A percentile compares a stretch with the other conserved stretches of the same genome.
These are phyloP conservation scores for Neolamprologus hecqui DNA, from an alignment of 2,113 vertebrate species.

Conservation along the genomic window DNA sequence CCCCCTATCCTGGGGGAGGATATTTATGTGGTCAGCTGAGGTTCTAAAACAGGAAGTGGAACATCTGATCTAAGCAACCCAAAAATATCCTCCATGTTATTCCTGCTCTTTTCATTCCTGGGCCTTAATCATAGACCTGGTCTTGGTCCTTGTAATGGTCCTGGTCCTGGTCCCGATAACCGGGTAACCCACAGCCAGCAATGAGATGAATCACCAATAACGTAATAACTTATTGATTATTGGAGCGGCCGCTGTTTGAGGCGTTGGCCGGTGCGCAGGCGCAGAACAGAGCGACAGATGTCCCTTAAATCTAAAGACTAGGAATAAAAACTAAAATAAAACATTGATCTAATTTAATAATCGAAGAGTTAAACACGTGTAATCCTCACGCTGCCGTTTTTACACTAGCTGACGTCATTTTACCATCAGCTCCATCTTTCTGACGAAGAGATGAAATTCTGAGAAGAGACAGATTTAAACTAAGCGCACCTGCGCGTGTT, in stretches of 20 bases:
- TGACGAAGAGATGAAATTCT: background rate
- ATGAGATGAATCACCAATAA: background rate
- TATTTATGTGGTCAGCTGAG: background rate
- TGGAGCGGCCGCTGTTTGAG: background rate
- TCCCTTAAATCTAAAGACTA: background rate
- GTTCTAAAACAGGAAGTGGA: background rate
- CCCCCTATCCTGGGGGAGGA: background rate
- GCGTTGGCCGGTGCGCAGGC: slow-evolving; percentile 1
- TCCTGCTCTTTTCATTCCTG: background rate
- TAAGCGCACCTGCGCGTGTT: background rate
- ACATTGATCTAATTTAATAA: background rate
- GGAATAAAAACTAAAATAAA: background rate
- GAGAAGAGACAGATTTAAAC: background rate
- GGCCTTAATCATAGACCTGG: background rate
- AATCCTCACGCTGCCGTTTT: background rate
- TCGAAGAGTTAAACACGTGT: background rate
- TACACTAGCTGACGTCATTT: background rate
- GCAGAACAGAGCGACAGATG: background rate
- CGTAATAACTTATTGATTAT: background rate
- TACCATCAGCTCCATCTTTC: background rate
- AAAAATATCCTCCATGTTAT: background rate
- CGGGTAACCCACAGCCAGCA: background rate
- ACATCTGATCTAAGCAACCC: background rate
- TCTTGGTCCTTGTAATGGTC: background rate
- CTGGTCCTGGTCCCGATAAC: background rate